Evolutionary conservation across 2,113 vertebrate genomes (phyloP).

Genomic region (Podilymbus podiceps): DNA sequence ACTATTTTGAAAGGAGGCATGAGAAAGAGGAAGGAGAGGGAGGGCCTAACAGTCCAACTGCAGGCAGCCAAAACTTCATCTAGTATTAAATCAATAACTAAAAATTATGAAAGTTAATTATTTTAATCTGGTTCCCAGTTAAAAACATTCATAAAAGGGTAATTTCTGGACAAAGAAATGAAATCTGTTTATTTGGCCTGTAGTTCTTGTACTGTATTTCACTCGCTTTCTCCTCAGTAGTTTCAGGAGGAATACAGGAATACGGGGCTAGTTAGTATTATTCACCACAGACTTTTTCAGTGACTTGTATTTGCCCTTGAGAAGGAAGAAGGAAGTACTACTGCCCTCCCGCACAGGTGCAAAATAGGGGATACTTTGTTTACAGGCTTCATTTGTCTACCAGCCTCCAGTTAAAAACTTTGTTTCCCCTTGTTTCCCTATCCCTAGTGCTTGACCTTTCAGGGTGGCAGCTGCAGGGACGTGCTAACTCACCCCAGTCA

Average conservation of each 20-base stretch:
- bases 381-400: background rate
- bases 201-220: background rate
- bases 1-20: background rate
- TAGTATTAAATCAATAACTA: background rate
- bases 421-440: background rate
- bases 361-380: background rate
- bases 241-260: background rate
- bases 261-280: background rate
- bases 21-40: background rate
- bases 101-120: background rate
- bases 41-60: background rate
- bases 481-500: background rate
- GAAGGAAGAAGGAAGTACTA: background rate
- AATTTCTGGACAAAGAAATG: background rate
- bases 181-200: background rate
- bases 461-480: background rate
- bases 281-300: background rate
- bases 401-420: background rate
- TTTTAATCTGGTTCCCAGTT: background rate
- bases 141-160: background rate
- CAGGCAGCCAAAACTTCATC: background rate
- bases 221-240: background rate
- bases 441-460: background rate
- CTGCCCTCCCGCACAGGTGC: background rate
- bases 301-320: background rate